phyloP scores from a whole-genome alignment of 2,113 vertebrate genomes.

The Lagopus leucura region DNA sequence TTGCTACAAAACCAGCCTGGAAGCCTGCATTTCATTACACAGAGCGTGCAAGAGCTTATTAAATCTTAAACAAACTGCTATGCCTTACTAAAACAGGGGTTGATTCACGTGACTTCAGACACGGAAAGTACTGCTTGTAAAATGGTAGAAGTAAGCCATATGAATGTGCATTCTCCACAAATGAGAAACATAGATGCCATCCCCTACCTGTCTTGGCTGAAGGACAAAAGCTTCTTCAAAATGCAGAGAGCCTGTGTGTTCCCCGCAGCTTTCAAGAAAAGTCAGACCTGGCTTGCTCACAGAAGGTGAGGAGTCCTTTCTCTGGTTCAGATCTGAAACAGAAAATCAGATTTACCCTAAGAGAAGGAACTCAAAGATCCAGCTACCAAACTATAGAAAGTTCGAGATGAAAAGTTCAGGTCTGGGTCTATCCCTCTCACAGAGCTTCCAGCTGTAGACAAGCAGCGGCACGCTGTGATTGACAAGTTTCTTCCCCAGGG shows the following conservation, averaged over 20 bases:
- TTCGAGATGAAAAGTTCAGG: background rate
- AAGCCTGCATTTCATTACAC: background rate
- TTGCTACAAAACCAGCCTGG: background rate
- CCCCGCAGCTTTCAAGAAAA: background rate
- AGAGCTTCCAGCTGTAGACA: background rate
- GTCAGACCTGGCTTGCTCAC: fast-evolving
- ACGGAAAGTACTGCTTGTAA: background rate
- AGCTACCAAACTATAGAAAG: background rate
- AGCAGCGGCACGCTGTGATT: background rate
- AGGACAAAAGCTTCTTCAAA: constrained; percentile 12
- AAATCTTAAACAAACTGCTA: background rate
- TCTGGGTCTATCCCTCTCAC: background rate
- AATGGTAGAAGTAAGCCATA: background rate
- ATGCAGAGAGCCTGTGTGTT: background rate
- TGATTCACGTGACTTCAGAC: background rate
- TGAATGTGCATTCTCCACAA: background rate
- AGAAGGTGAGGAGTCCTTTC: background rate
- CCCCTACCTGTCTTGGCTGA: background rate
- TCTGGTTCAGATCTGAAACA: background rate
- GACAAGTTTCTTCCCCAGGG: background rate
- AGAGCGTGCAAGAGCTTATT: background rate
- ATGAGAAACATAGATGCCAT: background rate
- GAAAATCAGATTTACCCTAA: background rate
- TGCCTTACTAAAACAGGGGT: background rate
- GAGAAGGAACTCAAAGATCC: background rate